A percentile compares a stretch with the other conserved stretches of the same genome.
Conservation (phyloP, 2,113 vertebrate genomes). For the Lasiurus borealis region DNA sequence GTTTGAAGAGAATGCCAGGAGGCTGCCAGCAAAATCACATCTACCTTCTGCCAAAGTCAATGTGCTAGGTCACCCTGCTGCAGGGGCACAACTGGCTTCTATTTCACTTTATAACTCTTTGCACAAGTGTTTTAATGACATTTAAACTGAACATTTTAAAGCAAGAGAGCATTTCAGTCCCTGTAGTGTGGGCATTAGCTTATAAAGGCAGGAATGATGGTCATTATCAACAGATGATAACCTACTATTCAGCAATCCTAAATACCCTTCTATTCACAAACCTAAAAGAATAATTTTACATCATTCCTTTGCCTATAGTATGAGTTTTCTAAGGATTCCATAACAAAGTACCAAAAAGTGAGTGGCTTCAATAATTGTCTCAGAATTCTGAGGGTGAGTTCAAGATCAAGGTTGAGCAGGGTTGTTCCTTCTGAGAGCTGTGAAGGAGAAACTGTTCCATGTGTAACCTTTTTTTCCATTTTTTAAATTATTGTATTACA, state of each 20-base stretch:
- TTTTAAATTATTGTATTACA: no score
- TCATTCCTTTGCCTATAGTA: neutral
- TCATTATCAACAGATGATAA: neutral
- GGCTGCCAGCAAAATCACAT: neutral
- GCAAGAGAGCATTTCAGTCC: neutral
- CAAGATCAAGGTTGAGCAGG: neutral
- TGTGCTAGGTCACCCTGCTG: neutral
- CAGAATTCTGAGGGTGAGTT: neutral
- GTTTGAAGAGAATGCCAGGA: neutral
- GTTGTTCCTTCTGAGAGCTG: neutral
- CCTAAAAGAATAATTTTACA: neutral
- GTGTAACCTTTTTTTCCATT: no score
- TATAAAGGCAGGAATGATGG: neutral
- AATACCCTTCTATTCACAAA: neutral
- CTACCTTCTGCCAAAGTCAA: neutral
- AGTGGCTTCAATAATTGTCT: neutral
- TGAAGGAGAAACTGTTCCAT: neutral
- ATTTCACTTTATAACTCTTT: conserved; percentile 13
- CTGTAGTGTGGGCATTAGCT: neutral
- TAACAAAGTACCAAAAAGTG: neutral
- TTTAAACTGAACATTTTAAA: neutral
- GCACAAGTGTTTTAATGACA: neutral
- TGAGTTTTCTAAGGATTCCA: neutral
- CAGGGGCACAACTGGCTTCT: neutral
- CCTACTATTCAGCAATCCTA: neutral